Percentiles rank a stretch among this genome's conserved stretches.
Evolutionary conservation across 2,888 invertebrate genomes (phyloP).

Genomic region (Arctia plantaginis): DNA sequence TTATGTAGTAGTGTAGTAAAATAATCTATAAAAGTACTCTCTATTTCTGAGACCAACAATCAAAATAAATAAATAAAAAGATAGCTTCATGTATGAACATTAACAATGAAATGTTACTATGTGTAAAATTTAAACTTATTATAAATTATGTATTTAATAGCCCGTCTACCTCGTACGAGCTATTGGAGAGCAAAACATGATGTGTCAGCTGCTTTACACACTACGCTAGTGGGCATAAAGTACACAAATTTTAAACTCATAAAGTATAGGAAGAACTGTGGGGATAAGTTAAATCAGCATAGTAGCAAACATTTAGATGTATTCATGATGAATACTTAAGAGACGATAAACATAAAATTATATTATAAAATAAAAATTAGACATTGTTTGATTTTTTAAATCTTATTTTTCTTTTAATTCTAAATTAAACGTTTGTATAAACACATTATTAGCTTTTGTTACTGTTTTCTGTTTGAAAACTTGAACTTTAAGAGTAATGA

Average conservation of each 20-base stretch:
- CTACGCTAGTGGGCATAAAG: slow-evolving; percentile 13
- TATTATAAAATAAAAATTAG: too few relatives aligned
- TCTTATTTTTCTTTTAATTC: too few relatives aligned
- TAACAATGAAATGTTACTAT: not conserved
- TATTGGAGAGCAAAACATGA: slow-evolving; percentile 11
- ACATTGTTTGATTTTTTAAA: too few relatives aligned
- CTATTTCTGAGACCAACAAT: not conserved
- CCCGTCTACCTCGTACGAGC: not conserved
- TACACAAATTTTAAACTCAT: not conserved
- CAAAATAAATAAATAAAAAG: not conserved
- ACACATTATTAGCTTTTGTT: too few relatives aligned
- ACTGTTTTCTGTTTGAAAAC: too few relatives aligned
- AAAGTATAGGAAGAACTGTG: not conserved
- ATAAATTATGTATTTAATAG: not conserved
- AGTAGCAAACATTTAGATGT: not conserved
- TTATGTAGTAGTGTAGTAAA: not conserved
- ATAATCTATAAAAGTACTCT: not conserved
- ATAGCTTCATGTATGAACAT: not conserved
- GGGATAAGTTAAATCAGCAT: not conserved
- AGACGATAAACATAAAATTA: not conserved
- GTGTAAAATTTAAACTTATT: not conserved
- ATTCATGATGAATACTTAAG: not conserved
- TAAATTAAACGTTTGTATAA: too few relatives aligned
- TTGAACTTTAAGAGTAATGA: too few relatives aligned
- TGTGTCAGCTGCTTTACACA: slow-evolving; percentile 16